A percentile compares a stretch with the other conserved stretches of the same genome.
phyloP scores from a whole-genome alignment of 2,797 vertebrate genomes.

The Gastrophryne carolinensis region DNA sequence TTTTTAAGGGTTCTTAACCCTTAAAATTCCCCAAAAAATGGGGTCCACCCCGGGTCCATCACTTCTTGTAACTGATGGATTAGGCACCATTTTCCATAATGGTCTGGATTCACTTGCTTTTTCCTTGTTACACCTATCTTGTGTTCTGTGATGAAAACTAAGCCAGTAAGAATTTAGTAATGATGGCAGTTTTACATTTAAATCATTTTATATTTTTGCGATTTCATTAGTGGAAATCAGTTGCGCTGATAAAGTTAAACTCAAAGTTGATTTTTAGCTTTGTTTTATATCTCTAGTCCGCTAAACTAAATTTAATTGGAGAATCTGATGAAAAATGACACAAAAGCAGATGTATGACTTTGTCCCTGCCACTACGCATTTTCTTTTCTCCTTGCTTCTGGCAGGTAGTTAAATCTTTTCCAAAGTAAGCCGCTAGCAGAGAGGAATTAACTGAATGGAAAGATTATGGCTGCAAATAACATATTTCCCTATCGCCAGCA shows the following conservation, averaged over 20 bases:
- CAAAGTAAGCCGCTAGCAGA: not conserved
- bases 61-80: too few relatives aligned
- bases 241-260: not conserved
- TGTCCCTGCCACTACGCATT: constrained; percentile 6
- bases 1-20: too few relatives aligned
- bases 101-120: too few relatives aligned
- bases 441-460: not conserved
- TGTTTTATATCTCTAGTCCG: not conserved
- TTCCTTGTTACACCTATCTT: too few relatives aligned
- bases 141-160: too few relatives aligned
- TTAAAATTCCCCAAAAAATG: too few relatives aligned
- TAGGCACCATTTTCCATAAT: too few relatives aligned
- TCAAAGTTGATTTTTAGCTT: not conserved
- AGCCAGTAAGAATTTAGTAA: too few relatives aligned
- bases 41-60: too few relatives aligned
- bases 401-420: constrained; percentile 16
- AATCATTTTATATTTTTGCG: too few relatives aligned
- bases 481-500: not conserved
- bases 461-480: not conserved
- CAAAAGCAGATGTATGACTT: not conserved
- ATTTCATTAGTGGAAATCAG: too few relatives aligned
- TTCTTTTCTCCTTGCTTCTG: not conserved
- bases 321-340: constrained; percentile 10
- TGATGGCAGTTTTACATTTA: too few relatives aligned
- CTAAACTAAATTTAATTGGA: not conserved